Evolutionary conservation across 1,140 invertebrate genomes (phyloP).

Genomic region (Habropoda laboriosa): DNA sequence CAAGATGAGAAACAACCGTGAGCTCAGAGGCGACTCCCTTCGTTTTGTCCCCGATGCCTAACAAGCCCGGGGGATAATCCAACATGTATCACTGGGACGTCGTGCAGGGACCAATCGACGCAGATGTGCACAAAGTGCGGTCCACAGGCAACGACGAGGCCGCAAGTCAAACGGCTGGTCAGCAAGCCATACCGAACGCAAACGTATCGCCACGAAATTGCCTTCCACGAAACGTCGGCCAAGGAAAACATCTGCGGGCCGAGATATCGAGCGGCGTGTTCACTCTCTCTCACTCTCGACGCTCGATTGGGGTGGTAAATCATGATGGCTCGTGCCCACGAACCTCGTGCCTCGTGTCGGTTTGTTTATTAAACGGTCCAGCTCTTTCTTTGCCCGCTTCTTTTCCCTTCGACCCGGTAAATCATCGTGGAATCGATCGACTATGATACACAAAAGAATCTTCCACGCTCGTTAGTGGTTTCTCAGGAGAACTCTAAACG

Average conservation of each 20-base stretch:
- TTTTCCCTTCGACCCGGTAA: neutral
- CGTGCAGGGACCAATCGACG: neutral
- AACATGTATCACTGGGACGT: neutral
- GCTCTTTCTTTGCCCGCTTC: neutral
- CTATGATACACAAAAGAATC: neutral
- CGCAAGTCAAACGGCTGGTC: conserved; percentile 25
- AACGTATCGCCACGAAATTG: conserved; percentile 49
- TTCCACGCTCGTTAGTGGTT: neutral
- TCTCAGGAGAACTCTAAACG: neutral
- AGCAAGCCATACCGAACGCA: conserved; percentile 45
- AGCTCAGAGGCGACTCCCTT: neutral
- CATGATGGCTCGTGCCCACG: conserved; percentile 31
- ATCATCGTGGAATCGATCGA: neutral
- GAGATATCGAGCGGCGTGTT: conserved; percentile 19
- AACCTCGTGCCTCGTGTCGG: conserved; percentile 6
- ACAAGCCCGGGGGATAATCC: conserved; percentile 8
- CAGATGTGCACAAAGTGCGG: conserved; percentile 37
- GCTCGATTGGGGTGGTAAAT: conserved; percentile 22
- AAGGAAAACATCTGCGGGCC: conserved; percentile 64
- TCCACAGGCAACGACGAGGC: neutral
- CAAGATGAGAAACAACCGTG: neutral
- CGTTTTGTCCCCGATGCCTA: neutral
- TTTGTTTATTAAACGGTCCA: conserved; percentile 38
- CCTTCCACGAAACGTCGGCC: conserved; percentile 45
- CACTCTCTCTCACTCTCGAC: neutral